These are phyloP conservation scores for Luehdorfia chinensis DNA, from an alignment of 1,140 invertebrate species.

Conservation along the genomic window DNA sequence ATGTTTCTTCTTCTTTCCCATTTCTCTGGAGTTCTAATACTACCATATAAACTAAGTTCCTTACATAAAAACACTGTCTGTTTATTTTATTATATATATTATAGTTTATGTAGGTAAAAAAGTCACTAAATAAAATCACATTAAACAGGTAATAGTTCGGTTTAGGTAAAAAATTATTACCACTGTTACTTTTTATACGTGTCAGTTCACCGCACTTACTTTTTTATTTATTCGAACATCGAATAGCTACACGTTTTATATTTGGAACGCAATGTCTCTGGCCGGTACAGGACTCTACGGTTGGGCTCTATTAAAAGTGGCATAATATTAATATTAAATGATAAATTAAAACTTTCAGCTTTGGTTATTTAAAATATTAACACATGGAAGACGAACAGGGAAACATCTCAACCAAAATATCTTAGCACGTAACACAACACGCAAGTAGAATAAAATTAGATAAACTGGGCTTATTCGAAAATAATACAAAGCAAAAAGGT, in stretches of 20 bases:
- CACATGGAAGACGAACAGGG: neutral
- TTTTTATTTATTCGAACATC: constrained; percentile 30
- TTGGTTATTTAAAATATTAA: constrained; percentile 6
- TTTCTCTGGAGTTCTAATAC: constrained; percentile 31
- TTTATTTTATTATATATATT: neutral
- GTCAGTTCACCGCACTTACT: constrained; percentile 29
- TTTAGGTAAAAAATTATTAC: constrained; percentile 13
- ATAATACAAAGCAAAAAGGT: constrained; percentile 5
- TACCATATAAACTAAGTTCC: constrained; percentile 35
- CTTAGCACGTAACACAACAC: constrained; percentile 5
- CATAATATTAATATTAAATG: constrained; percentile 11
- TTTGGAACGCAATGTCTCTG: constrained; percentile 42
- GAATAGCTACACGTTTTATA: constrained; percentile 29
- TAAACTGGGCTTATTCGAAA: neutral
- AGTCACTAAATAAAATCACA: no score
- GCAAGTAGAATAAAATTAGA: constrained; percentile 1
- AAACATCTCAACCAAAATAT: constrained; percentile 6
- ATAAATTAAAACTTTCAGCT: neutral
- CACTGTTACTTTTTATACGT: constrained; percentile 31
- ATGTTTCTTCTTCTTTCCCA: constrained; percentile 71
- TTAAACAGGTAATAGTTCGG: neutral
- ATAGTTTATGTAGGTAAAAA: no score
- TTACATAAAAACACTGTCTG: neutral
- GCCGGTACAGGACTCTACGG: constrained; percentile 57
- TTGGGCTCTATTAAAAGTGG: constrained; percentile 38